Evolutionary conservation across 2,888 invertebrate genomes (phyloP).

Genomic region (Apodemia hepburni): DNA sequence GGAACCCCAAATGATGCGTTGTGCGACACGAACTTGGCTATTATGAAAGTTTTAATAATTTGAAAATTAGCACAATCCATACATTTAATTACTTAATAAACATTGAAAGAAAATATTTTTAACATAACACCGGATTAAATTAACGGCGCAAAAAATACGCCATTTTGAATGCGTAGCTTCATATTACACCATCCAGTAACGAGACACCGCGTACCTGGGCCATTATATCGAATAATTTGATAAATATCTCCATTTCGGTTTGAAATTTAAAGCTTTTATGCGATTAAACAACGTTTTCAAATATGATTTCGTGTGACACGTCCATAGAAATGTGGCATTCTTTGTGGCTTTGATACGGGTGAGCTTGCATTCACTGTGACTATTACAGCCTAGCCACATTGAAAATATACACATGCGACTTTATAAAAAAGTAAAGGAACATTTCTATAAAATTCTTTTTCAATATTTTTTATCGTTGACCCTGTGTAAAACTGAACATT

Average conservation of each 20-base stretch:
- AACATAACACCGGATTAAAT: conserved; percentile 4
- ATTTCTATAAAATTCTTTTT: background rate
- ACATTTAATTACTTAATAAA: background rate
- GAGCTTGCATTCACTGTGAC: conserved; percentile 10
- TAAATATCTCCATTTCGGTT: conserved; percentile 43
- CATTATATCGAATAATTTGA: conserved; percentile 42
- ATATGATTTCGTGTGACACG: conserved; percentile 36
- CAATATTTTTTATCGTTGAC: background rate
- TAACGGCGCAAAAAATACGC: conserved; percentile 14
- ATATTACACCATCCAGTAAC: conserved; percentile 32
- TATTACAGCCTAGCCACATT: background rate
- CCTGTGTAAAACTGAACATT: too few species aligned
- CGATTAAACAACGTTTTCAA: conserved; percentile 40
- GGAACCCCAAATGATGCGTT: too few species aligned
- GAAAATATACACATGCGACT: background rate
- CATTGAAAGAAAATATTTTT: background rate
- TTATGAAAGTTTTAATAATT: too few species aligned
- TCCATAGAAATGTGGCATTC: conserved; percentile 24
- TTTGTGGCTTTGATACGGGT: conserved; percentile 26
- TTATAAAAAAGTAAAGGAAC: background rate
- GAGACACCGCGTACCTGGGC: conserved; percentile 37
- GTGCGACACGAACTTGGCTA: too few species aligned
- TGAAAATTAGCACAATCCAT: background rate
- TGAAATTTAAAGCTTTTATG: conserved; percentile 42
- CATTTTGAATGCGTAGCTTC: conserved; percentile 23